Conservation (phyloP, 1,140 invertebrate genomes). For the Drosophila guanche region DNA sequence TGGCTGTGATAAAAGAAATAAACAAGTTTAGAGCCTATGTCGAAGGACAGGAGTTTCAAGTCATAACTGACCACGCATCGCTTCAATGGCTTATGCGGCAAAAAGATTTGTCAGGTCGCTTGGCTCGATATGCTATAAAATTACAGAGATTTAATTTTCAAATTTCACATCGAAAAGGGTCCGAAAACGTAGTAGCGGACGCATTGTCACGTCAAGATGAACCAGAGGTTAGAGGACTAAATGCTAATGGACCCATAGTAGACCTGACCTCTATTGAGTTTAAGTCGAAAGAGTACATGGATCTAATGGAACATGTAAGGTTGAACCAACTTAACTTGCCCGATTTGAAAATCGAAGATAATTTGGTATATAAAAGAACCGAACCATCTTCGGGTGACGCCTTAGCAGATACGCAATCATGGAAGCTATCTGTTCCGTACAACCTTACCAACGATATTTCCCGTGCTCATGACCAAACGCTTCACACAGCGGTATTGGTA, state of each 20-base stretch:
- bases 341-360: slow-evolving; percentile 22
- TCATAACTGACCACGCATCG: slow-evolving; percentile 36
- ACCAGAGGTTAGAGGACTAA: neutral
- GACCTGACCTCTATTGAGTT: slow-evolving; percentile 17
- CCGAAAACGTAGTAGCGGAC: slow-evolving; percentile 23
- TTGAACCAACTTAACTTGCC: slow-evolving; percentile 15
- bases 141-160: slow-evolving; percentile 14
- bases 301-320: neutral
- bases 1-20: too few relatives aligned
- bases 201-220: slow-evolving; percentile 15
- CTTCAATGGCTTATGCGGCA: slow-evolving; percentile 40
- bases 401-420: neutral
- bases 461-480: slow-evolving; percentile 11
- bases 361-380: slow-evolving; percentile 27
- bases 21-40: too few relatives aligned
- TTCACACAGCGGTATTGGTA: slow-evolving; percentile 21
- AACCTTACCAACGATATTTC: neutral
- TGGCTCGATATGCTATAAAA: slow-evolving; percentile 26
- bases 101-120: slow-evolving; percentile 33
- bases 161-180: slow-evolving; percentile 18
- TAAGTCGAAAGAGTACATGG: slow-evolving; percentile 10
- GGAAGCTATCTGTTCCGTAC: slow-evolving; percentile 23
- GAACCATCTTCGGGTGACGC: neutral
- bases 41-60: neutral
- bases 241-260: slow-evolving; percentile 1